Evolutionary conservation across 2,113 vertebrate species (phyloP).

Genomic region (Pelvicachromis taeniatus): DNA sequence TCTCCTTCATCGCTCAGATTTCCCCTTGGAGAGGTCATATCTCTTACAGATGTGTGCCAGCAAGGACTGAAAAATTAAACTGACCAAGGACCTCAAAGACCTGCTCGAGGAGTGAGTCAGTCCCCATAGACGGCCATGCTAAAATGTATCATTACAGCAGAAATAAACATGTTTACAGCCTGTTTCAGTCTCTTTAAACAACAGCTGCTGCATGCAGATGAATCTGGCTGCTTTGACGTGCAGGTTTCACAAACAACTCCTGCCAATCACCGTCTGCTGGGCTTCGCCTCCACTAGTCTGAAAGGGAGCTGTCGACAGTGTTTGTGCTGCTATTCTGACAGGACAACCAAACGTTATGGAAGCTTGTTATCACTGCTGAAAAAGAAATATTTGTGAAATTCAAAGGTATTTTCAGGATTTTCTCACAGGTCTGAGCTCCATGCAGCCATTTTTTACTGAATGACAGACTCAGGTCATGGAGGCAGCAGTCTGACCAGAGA

Average conservation of each 20-base stretch:
- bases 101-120: not conserved
- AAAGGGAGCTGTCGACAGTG: not conserved
- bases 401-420: rapidly evolving
- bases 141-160: not conserved
- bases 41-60: not conserved
- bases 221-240: not conserved
- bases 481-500: not conserved
- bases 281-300: not conserved
- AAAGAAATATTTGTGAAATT: not conserved
- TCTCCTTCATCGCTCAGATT: too few relatives aligned
- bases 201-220: not conserved
- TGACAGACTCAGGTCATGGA: not conserved
- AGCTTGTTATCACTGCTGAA: not conserved
- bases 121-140: not conserved
- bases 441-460: not conserved
- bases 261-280: too few relatives aligned
- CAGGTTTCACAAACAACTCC: not conserved
- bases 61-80: not conserved
- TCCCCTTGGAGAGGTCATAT: too few relatives aligned
- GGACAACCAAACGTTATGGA: not conserved
- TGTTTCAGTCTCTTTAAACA: not conserved
- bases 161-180: not conserved
- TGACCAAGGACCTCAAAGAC: not conserved
- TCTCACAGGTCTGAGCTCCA: not conserved
- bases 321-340: not conserved